Evolutionary conservation across 2,888 invertebrate genomes (phyloP).

Genomic region (Platycnemis pennipes): DNA sequence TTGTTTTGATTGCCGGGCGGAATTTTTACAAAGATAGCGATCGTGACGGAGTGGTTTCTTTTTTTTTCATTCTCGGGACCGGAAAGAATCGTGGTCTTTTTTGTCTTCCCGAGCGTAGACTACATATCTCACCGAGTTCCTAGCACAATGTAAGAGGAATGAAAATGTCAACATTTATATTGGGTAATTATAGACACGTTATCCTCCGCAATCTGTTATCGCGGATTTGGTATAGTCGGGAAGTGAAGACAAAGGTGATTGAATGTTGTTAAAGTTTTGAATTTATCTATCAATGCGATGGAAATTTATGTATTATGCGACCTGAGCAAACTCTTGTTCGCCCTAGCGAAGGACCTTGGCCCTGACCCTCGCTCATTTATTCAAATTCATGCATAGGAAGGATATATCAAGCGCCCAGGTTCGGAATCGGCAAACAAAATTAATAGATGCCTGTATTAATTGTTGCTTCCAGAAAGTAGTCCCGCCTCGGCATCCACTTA

Average conservation of each 20-base stretch:
- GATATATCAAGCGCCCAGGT: not conserved
- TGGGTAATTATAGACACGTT: not conserved
- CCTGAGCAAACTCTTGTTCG: not conserved
- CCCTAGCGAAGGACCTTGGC: not conserved
- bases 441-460: not conserved
- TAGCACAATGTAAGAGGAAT: not conserved
- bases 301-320: not conserved
- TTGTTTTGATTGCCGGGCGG: constrained; percentile 1
- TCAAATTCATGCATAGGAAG: not conserved
- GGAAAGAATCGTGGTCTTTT: not conserved
- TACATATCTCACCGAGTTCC: not conserved
- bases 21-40: not conserved
- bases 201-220: not conserved
- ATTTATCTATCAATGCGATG: not conserved
- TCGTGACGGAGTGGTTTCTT: not conserved
- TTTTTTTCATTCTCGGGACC: not conserved
- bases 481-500: not conserved
- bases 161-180: constrained; percentile 5
- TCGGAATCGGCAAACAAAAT: not conserved
- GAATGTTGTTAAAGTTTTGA: not conserved
- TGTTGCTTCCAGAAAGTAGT: not conserved
- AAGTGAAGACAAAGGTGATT: not conserved
- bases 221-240: not conserved
- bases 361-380: constrained; percentile 2
- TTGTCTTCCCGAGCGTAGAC: not conserved